A percentile compares a stretch with the other conserved stretches of the same genome.
Conservation (phyloP, 1,140 invertebrate species). For the Tetragonula clypearis region DNA sequence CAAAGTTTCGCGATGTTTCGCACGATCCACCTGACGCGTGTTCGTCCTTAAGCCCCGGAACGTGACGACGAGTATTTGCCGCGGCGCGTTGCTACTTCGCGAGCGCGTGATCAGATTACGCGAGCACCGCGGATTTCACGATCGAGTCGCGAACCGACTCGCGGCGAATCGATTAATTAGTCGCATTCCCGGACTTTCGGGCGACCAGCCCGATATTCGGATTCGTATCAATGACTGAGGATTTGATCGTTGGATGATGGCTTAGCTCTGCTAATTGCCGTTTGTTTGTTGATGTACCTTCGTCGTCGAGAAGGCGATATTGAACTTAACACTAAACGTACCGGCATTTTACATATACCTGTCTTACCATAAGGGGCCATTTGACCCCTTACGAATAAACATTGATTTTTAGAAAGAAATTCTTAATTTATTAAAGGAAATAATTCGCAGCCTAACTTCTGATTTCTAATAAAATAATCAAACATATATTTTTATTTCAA, state of each 20-base stretch:
- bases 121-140: conserved; percentile 50
- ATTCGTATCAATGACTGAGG: neutral
- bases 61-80: conserved; percentile 71
- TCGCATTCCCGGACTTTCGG: conserved; percentile 3
- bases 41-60: conserved; percentile 66
- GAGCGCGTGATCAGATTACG: conserved; percentile 70
- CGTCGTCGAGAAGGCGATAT: no score
- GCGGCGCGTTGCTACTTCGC: conserved; percentile 53
- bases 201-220: neutral
- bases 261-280: neutral
- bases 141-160: conserved; percentile 22
- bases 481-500: no score
- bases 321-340: neutral
- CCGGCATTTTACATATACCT: no score
- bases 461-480: no score
- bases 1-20: conserved; percentile 57
- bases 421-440: no score
- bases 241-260: neutral
- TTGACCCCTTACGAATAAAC: no score
- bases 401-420: no score
- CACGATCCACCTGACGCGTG: conserved; percentile 37
- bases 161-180: conserved; percentile 59
- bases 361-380: no score
- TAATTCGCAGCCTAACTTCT: no score
- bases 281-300: neutral